Percentiles rank a stretch among this genome's conserved stretches.
These are phyloP conservation scores for Caligus rogercresseyi DNA, from an alignment of 1,140 invertebrate species.

Conservation along the genomic window DNA sequence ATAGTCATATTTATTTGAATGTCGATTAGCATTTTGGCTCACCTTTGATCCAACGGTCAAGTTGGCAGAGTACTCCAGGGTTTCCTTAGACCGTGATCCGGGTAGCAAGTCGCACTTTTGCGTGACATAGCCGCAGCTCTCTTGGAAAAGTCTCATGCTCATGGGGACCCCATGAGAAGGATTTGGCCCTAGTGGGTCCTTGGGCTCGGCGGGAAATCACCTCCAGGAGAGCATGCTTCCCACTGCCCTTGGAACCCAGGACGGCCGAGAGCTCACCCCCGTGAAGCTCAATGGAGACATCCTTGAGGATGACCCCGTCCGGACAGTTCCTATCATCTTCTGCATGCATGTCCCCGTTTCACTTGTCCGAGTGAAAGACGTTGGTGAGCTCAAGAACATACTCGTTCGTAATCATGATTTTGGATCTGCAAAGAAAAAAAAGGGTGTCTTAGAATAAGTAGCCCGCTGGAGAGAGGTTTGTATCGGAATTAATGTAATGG, in stretches of 20 bases:
- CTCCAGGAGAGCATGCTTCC: slow-evolving; percentile 70
- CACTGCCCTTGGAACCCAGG: slow-evolving; percentile 75
- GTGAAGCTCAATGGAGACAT: slow-evolving; percentile 70
- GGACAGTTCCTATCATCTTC: slow-evolving; percentile 51
- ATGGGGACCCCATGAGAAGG: slow-evolving; percentile 62
- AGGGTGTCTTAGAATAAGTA: too few relatives aligned
- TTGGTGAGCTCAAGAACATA: slow-evolving; percentile 68
- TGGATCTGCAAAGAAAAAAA: background rate
- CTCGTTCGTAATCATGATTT: slow-evolving; percentile 39
- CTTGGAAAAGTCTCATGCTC: slow-evolving; percentile 57
- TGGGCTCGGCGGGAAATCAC: slow-evolving; percentile 54
- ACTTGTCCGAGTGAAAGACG: slow-evolving; percentile 74
- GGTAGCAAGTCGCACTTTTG: slow-evolving; percentile 60
- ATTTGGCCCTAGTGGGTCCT: slow-evolving; percentile 51
- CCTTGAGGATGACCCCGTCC: slow-evolving; percentile 66
- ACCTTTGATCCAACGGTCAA: slow-evolving; percentile 42
- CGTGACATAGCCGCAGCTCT: slow-evolving; percentile 63
- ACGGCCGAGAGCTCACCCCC: slow-evolving; percentile 78
- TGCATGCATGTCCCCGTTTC: slow-evolving; percentile 56
- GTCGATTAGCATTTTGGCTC: too few relatives aligned
- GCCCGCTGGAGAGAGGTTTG: too few relatives aligned
- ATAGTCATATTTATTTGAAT: too few relatives aligned
- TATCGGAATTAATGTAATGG: too few relatives aligned
- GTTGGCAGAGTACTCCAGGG: slow-evolving; percentile 53
- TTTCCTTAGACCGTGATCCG: slow-evolving; percentile 66